These are phyloP conservation scores for Hipposideros larvatus DNA, from an alignment of 2,797 vertebrate genomes.

Conservation along the genomic window DNA sequence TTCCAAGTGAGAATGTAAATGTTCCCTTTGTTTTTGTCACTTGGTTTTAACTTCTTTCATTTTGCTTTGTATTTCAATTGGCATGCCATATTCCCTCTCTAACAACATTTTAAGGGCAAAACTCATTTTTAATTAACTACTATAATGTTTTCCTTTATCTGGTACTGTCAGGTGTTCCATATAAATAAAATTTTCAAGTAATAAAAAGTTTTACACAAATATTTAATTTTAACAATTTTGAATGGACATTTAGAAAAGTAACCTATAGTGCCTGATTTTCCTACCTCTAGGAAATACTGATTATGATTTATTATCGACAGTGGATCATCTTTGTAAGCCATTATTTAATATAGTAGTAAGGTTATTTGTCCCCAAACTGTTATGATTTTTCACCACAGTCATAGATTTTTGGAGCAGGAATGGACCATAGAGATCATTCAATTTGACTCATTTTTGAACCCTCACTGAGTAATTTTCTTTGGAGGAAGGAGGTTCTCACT, in stretches of 20 bases:
- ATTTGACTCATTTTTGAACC: conserved; percentile 46
- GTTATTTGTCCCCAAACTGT: conserved; percentile 23
- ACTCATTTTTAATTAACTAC: conserved; percentile 6
- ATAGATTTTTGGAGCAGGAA: background rate
- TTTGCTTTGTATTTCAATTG: background rate
- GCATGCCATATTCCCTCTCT: background rate
- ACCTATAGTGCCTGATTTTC: conserved; percentile 25
- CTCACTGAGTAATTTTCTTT: conserved; percentile 31
- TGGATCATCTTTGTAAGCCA: conserved; percentile 32
- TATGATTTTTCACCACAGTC: conserved; percentile 19
- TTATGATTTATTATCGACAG: conserved; percentile 54
- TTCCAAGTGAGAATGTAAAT: too few species aligned
- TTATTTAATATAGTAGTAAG: conserved; percentile 53
- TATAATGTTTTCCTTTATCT: conserved; percentile 22
- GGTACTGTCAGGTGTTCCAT: background rate
- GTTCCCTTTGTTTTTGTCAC: too few species aligned
- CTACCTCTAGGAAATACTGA: conserved; percentile 8
- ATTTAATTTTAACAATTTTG: conserved; percentile 41
- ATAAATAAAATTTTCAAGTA: conserved; percentile 31
- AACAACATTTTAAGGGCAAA: background rate
- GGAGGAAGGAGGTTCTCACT: background rate
- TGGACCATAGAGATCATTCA: conserved; percentile 6
- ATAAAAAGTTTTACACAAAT: conserved; percentile 30
- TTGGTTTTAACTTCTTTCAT: too few species aligned
- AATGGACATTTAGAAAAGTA: background rate